Conservation (phyloP, 2,888 invertebrate species). For the Platerodrilus igneus region DNA sequence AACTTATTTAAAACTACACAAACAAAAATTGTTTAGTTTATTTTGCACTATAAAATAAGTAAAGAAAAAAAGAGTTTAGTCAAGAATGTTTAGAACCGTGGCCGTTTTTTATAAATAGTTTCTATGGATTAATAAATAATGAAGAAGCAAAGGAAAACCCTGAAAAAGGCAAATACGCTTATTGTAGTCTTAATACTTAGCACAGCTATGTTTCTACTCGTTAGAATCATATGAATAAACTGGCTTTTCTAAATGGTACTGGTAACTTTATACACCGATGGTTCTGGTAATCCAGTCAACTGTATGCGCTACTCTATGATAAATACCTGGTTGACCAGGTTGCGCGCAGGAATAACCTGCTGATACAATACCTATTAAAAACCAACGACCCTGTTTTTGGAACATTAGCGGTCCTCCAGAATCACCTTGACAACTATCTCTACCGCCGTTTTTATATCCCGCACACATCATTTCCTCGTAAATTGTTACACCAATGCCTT, state of each 20-base stretch:
- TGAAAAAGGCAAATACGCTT: too few relatives aligned
- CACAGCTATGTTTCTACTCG: too few relatives aligned
- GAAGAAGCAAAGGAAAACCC: too few relatives aligned
- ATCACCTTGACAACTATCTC: conserved; percentile 75
- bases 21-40: too few relatives aligned
- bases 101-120: too few relatives aligned
- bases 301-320: conserved; percentile 88
- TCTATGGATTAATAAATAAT: too few relatives aligned
- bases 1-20: too few relatives aligned
- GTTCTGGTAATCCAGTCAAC: conserved; percentile 85
- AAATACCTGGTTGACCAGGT: conserved; percentile 89
- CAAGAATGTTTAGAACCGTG: too few relatives aligned
- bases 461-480: conserved; percentile 96
- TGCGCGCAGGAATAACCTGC: conserved; percentile 94
- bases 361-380: conserved; percentile 78
- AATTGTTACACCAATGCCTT: conserved; percentile 83
- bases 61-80: too few relatives aligned
- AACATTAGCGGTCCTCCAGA: conserved; percentile 89
- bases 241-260: conserved; percentile 16
- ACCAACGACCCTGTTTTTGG: conserved; percentile 83
- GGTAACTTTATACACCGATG: conserved; percentile 50
- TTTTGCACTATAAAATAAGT: too few relatives aligned
- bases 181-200: too few relatives aligned
- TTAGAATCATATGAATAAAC: too few relatives aligned
- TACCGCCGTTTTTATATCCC: conserved; percentile 83